Base-by-base conservation (phyloP, 2,113 vertebrate species). In the Indicator indicator region DNA sequence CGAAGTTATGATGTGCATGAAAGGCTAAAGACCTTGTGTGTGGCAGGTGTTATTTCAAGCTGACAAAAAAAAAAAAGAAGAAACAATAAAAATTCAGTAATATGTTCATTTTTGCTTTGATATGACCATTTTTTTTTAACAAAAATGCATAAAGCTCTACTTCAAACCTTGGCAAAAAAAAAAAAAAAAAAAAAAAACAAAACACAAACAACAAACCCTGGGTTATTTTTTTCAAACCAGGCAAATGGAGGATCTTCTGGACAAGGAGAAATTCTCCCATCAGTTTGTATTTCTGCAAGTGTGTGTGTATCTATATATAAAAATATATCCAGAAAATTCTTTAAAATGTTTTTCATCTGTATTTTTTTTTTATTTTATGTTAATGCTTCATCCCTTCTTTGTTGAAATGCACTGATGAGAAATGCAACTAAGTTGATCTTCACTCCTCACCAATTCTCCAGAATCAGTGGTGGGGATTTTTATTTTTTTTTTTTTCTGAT, bases 1-100 rank as follows among this genome's bases (percentile, higher is more conserved):
- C 94, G 93, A 96, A 97, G 97, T 98, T 98, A 96, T 98, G 98
- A 99, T 98, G 98, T 98, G 96, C 98, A 98, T 97, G 97, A 98
- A 98, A 98, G 95, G 97, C 97, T 96, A 96, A 97, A 93, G 97
- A 96, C 91, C 95, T 97, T 95, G 96, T 97, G 96, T 95, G 94
- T 97, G 96, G 97, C 97, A 98, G 97, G 97, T 98, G 97, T 98
- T 98, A 96, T 93, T 96, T 95, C 97, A 97, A 96, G 94, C 96
- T 97, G 98, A 98, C 92, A 96, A 96, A 97, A 97, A 93, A 84
- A 24, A 26, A 5, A 52, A 52, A 21, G 19, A 48, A 48, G 16
- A 48, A 48, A 36, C 36, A 36, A 16, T 44, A 96, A 96, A 97
- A 97, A 93, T 89, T 84, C 88, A 84, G 94, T 95, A 96, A 92